Evolutionary conservation across 2,797 vertebrate genomes (phyloP), one percentile per base, ranked within the genome.

Genomic region (Microctenopoma lineatum): DNA sequence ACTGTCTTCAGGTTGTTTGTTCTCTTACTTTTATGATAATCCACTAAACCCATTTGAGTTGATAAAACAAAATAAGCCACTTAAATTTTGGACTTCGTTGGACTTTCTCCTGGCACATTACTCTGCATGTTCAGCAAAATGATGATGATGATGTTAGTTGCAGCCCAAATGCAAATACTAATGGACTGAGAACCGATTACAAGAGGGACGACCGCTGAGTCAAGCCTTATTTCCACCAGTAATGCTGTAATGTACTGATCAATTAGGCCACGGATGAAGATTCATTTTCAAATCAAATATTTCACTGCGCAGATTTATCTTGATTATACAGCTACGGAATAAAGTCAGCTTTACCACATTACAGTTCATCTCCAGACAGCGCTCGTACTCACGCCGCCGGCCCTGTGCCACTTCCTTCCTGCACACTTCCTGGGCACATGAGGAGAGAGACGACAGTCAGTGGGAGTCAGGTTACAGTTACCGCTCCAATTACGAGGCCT

Each of bases 401-500:
- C 25, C 52, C 52, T 14, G 21, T 11, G 45, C 63, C 18, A 45
- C 59, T 69, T 77, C 70, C 83, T 81, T 77, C 70, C 83, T 81
- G 67, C 64, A 77, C 46, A 63, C 81, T 84, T 77, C 83, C 72
- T 65, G 69, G 56, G 57, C 53, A 77, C 58, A 45, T 4, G 4
- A 56, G 45, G 44, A 25, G 44, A 25, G 67, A 79, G 52, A 59
- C 53, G 29, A 61, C 39, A 56, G 44, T 48, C 66, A 16, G 61
- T 5, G 1, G 45, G 54, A 75, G 59, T 90, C 75, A 64, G 39
- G 41, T 90, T 70, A 75, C 83, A 36, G 59, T 77, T 51, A 10
- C 51, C 4, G 3, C 83, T 88, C 81, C 16, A 26, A 10, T 88
- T 84, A 84, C 85, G 34, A 53, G 63, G 73, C 64, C 63, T 85